These are phyloP conservation scores for Diplazon laetatorius DNA, from an alignment of 2,888 invertebrate species.

Conservation along the genomic window DNA sequence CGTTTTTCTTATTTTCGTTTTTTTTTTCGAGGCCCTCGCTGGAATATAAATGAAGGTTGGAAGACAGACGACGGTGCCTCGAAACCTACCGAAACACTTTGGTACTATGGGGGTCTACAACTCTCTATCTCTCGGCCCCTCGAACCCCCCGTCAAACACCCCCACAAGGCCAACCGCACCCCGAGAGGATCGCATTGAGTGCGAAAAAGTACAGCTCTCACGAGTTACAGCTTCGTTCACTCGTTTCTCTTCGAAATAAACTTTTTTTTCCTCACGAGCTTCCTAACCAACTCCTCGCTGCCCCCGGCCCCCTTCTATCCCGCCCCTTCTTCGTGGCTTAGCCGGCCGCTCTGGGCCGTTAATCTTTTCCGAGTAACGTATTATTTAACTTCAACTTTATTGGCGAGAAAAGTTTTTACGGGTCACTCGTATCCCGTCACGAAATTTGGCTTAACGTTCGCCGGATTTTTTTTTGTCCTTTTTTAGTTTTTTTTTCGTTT, in stretches of 20 bases:
- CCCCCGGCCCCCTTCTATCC: not conserved
- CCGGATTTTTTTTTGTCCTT: not conserved
- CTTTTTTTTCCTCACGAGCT: slow-evolving; percentile 50
- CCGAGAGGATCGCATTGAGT: slow-evolving; percentile 11
- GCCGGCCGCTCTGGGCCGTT: slow-evolving; percentile 32
- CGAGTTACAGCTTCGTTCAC: slow-evolving; percentile 41
- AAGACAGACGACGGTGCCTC: not conserved
- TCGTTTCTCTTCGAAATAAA: slow-evolving; percentile 50
- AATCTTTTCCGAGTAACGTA: slow-evolving; percentile 48
- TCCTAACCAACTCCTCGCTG: no score
- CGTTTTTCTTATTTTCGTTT: not conserved
- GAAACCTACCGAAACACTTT: slow-evolving; percentile 2
- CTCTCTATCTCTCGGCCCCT: not conserved
- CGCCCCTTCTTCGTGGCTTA: not conserved
- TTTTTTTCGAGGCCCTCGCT: not conserved
- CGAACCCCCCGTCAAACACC: no score
- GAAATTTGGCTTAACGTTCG: slow-evolving; percentile 1
- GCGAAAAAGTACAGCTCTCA: slow-evolving; percentile 21
- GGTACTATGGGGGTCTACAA: slow-evolving; percentile 26
- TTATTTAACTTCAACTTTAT: slow-evolving; percentile 58
- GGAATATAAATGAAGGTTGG: slow-evolving; percentile 10
- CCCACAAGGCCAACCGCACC: not conserved
- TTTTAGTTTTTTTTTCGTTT: not conserved
- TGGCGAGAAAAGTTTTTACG: slow-evolving; percentile 36
- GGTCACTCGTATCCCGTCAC: slow-evolving; percentile 1